These are phyloP conservation scores for Drosophila insularis DNA, from an alignment of 1,140 invertebrate species.

Conservation along the genomic window DNA sequence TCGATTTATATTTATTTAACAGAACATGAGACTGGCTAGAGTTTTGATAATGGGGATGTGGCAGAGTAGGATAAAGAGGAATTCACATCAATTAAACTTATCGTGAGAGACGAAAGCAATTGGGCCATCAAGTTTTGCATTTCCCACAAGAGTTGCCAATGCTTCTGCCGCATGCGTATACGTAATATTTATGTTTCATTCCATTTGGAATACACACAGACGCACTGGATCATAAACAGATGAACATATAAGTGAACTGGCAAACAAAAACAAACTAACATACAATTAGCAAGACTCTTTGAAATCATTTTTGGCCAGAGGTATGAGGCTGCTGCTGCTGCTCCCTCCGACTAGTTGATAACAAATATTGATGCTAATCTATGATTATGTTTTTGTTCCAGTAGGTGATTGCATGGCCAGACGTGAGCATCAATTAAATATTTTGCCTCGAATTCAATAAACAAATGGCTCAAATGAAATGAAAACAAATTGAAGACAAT, in stretches of 20 bases:
- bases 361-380: conserved; percentile 75
- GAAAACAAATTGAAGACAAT: conserved; percentile 69
- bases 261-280: conserved; percentile 51
- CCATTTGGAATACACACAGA: conserved; percentile 14
- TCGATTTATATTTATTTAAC: conserved; percentile 67
- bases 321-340: conserved; percentile 1
- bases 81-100: conserved; percentile 72
- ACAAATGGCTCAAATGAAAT: conserved; percentile 65
- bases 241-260: conserved; percentile 12
- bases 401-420: conserved; percentile 48
- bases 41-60: neutral
- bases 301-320: conserved; percentile 48
- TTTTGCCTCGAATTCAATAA: conserved; percentile 34
- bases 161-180: conserved; percentile 45
- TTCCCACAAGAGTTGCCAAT: conserved; percentile 59
- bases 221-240: neutral
- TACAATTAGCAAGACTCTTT: conserved; percentile 67
- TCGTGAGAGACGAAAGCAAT: conserved; percentile 37
- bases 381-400: conserved; percentile 42
- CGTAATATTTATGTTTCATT: conserved; percentile 80
- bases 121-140: conserved; percentile 58
- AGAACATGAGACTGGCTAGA: neutral
- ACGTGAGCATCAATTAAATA: conserved; percentile 69
- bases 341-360: conserved; percentile 37
- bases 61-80: conserved; percentile 1